phyloP scores from a whole-genome alignment of 2,113 vertebrate species.

The Campylomormyrus numenius region DNA sequence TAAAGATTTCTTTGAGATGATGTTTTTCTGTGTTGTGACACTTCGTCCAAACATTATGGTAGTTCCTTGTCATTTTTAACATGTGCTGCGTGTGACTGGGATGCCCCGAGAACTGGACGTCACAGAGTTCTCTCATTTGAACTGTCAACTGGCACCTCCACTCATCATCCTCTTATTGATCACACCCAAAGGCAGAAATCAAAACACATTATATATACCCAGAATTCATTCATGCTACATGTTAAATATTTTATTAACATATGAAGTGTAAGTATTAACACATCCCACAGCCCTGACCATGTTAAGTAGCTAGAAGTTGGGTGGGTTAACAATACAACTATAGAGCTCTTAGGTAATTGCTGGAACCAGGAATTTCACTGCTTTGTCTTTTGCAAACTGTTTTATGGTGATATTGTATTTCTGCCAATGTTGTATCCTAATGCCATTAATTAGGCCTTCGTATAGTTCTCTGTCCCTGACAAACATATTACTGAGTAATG shows the following conservation, averaged over 20 bases:
- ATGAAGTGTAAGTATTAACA: neutral
- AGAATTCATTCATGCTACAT: neutral
- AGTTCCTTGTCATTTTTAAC: neutral
- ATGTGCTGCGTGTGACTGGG: neutral
- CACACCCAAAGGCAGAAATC: neutral
- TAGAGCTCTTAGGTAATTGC: neutral
- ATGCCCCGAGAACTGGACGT: neutral
- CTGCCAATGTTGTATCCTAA: neutral
- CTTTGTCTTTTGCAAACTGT: neutral
- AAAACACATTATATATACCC: neutral
- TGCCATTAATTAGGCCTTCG: neutral
- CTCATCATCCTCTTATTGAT: neutral
- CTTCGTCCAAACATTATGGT: neutral
- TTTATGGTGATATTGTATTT: neutral
- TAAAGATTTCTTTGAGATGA: neutral
- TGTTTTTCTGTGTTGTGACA: neutral
- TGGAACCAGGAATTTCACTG: neutral
- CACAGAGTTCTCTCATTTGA: neutral
- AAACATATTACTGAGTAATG: neutral
- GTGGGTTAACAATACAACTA: neutral
- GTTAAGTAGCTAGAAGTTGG: neutral
- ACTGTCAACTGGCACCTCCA: neutral
- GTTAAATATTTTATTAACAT: constrained; percentile 3
- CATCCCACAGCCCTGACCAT: neutral
- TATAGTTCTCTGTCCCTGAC: neutral